Evolutionary conservation across 2,888 invertebrate species (phyloP).

Genomic region (Archaeoteleia sp.): DNA sequence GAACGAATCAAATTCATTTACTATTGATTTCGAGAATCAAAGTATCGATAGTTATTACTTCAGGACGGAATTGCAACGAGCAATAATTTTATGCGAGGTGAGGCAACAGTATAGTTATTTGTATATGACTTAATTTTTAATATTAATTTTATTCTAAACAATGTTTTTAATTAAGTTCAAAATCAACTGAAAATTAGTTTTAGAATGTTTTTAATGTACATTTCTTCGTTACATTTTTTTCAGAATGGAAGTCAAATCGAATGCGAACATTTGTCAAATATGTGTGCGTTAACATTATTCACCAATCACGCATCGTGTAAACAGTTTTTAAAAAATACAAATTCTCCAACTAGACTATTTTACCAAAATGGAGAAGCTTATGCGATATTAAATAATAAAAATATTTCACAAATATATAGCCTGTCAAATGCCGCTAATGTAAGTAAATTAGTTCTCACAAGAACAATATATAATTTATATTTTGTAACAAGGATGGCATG

Average conservation of each 20-base stretch:
- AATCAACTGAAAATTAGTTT: conserved; percentile 9
- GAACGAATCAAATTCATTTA: conserved; percentile 60
- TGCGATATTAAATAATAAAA: conserved; percentile 71
- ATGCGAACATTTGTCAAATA: conserved; percentile 82
- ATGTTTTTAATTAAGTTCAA: not conserved
- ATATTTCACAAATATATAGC: conserved; percentile 74
- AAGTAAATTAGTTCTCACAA: too few relatives aligned
- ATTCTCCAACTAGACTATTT: conserved; percentile 73
- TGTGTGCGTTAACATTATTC: conserved; percentile 80
- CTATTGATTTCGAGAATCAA: conserved; percentile 67
- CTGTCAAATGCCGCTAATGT: conserved; percentile 73
- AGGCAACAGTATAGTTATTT: too few relatives aligned
- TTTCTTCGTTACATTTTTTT: conserved; percentile 54
- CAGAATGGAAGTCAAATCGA: conserved; percentile 76
- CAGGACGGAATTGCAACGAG: conserved; percentile 70
- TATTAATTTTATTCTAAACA: conserved; percentile 5
- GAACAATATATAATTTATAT: too few relatives aligned
- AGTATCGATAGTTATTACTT: conserved; percentile 72
- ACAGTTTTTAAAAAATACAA: conserved; percentile 56
- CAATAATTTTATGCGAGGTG: conserved; percentile 75
- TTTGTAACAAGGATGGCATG: too few relatives aligned
- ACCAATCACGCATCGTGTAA: conserved; percentile 70
- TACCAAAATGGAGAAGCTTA: conserved; percentile 76
- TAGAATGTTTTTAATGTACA: conserved; percentile 13
- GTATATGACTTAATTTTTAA: conserved; percentile 18